phyloP scores from a whole-genome alignment of 1,140 invertebrate genomes.

The Nylanderia fulva region DNA sequence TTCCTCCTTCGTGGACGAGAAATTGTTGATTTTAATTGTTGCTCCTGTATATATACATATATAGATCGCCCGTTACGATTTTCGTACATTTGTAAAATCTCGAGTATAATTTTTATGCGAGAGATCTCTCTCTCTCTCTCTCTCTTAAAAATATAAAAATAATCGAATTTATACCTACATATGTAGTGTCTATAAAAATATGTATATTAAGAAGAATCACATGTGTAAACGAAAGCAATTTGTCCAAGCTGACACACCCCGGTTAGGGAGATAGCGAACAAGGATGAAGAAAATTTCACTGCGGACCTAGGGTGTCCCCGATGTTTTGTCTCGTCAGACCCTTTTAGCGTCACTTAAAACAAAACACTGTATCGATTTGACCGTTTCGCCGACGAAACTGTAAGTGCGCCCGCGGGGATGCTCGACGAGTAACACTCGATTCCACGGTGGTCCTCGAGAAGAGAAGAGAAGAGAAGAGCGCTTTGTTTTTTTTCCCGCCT shows the following conservation, averaged over 20 bases:
- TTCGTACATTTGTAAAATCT: neutral
- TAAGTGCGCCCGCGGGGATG: constrained; percentile 65
- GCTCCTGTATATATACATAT: constrained; percentile 11
- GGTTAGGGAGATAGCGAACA: constrained; percentile 18
- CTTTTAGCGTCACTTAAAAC: constrained; percentile 77
- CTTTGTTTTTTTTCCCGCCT: constrained; percentile 77
- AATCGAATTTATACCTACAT: neutral
- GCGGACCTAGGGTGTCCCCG: neutral
- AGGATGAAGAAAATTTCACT: constrained; percentile 47
- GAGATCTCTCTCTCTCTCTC: too few species aligned
- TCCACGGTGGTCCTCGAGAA: constrained; percentile 73
- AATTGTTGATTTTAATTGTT: constrained; percentile 57
- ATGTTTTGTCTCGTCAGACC: constrained; percentile 72
- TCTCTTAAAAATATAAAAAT: neutral
- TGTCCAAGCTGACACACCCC: constrained; percentile 29
- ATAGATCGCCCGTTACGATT: neutral
- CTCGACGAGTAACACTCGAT: constrained; percentile 82
- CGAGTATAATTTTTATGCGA: neutral
- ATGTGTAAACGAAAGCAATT: constrained; percentile 30
- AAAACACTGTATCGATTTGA: constrained; percentile 81
- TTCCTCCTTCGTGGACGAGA: constrained; percentile 15
- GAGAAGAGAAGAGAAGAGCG: constrained; percentile 66
- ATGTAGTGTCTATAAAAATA: neutral
- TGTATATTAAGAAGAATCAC: too few species aligned
- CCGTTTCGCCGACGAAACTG: constrained; percentile 63